A percentile compares a stretch with the other conserved stretches of the same genome.
These are phyloP conservation scores for Arrhamphus sclerolepis DNA, from an alignment of 2,797 vertebrate genomes.

Conservation along the genomic window DNA sequence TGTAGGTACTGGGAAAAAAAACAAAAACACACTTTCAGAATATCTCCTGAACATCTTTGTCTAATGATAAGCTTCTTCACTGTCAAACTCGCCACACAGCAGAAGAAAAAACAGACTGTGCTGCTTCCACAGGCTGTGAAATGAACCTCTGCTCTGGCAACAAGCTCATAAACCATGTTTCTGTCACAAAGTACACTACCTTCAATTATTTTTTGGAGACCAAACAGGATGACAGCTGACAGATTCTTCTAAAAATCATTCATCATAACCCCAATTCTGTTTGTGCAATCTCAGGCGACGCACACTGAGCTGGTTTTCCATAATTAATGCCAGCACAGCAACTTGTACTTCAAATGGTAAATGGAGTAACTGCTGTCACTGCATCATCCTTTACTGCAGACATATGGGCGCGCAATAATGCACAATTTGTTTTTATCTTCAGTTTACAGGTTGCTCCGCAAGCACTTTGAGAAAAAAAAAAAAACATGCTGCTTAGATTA, in stretches of 20 bases:
- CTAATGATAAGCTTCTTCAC: no score
- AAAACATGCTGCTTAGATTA: slow-evolving; percentile 27
- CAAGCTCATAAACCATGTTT: slow-evolving; percentile 57
- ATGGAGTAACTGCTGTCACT: slow-evolving; percentile 34
- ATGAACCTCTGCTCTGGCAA: slow-evolving; percentile 23
- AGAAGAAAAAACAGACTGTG: no score
- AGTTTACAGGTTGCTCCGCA: slow-evolving; percentile 39
- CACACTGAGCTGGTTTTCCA: slow-evolving; percentile 51
- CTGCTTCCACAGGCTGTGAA: background rate
- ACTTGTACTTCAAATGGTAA: slow-evolving; percentile 38
- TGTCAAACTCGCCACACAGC: no score
- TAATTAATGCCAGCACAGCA: slow-evolving; percentile 59
- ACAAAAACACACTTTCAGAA: no score
- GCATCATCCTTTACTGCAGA: slow-evolving; percentile 45
- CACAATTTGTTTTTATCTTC: slow-evolving; percentile 31
- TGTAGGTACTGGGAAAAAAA: no score
- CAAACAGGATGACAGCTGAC: slow-evolving; percentile 45
- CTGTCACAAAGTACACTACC: slow-evolving; percentile 50
- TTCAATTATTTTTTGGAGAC: slow-evolving; percentile 48
- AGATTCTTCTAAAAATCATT: slow-evolving; percentile 47
- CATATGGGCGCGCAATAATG: slow-evolving; percentile 16
- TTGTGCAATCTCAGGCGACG: slow-evolving; percentile 37
- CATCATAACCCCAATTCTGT: slow-evolving; percentile 39
- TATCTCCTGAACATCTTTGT: no score
- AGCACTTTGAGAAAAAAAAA: slow-evolving; percentile 39